Evolutionary conservation across 2,888 invertebrate genomes (phyloP).

Genomic region (Tetramorium bicarinatum): DNA sequence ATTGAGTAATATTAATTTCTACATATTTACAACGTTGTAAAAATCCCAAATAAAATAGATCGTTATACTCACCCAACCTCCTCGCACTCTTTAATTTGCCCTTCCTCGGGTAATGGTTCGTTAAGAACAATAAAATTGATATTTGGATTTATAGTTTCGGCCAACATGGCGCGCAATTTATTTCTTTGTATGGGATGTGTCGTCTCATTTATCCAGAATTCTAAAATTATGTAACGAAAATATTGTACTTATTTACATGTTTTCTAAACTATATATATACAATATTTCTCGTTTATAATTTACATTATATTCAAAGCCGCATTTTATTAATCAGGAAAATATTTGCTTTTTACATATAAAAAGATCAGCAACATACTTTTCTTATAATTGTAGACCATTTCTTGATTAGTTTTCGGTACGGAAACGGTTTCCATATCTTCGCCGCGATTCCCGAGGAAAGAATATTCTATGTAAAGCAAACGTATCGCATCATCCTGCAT

Average conservation of each 20-base stretch:
- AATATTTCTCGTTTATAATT: background rate
- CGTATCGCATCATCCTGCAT: slow-evolving; percentile 72
- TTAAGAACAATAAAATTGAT: slow-evolving; percentile 80
- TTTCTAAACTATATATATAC: background rate
- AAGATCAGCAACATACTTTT: slow-evolving; percentile 66
- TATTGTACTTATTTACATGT: background rate
- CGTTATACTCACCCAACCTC: slow-evolving; percentile 79
- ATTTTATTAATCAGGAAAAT: background rate
- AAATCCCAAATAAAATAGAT: background rate
- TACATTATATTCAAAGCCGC: background rate
- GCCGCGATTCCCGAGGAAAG: slow-evolving; percentile 80
- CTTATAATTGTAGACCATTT: slow-evolving; percentile 74
- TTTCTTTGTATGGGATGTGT: slow-evolving; percentile 73
- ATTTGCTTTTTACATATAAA: slow-evolving; percentile 19
- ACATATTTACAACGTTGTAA: background rate
- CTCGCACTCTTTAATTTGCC: slow-evolving; percentile 78
- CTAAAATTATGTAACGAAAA: slow-evolving; percentile 66
- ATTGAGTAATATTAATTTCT: background rate
- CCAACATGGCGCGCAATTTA: slow-evolving; percentile 77
- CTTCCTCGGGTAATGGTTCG: slow-evolving; percentile 79
- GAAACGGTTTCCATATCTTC: slow-evolving; percentile 81
- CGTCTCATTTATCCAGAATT: slow-evolving; percentile 77
- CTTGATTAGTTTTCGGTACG: slow-evolving; percentile 59
- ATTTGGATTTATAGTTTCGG: slow-evolving; percentile 72
- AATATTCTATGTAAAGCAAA: slow-evolving; percentile 81